A percentile compares a stretch with the other conserved stretches of the same genome.
Conservation (phyloP, 2,797 vertebrate genomes). For the Diceros bicornis region DNA sequence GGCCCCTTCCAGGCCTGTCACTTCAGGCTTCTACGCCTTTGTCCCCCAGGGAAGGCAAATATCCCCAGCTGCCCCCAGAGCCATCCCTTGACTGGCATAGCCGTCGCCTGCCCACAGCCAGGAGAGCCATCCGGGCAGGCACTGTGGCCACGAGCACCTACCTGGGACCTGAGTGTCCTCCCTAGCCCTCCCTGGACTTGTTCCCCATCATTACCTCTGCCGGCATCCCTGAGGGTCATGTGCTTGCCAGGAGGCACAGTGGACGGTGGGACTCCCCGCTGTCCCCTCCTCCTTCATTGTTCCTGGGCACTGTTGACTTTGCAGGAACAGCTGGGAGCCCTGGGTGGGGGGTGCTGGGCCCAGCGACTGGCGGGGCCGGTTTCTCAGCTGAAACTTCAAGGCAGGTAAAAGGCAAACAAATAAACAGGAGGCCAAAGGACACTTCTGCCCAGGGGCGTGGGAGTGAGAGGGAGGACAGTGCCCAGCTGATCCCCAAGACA, state of each 20-base stretch:
- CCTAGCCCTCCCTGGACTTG: constrained; percentile 21
- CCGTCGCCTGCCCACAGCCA: background rate
- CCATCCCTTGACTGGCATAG: background rate
- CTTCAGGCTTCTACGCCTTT: background rate
- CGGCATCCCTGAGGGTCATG: constrained; percentile 76
- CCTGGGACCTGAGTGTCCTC: background rate
- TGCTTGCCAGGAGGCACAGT: constrained; percentile 80
- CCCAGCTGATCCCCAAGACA: background rate
- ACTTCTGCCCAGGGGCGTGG: background rate
- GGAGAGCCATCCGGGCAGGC: background rate
- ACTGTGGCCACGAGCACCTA: background rate
- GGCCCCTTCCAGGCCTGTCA: background rate
- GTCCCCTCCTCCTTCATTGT: constrained; percentile 85
- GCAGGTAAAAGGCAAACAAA: constrained; percentile 83
- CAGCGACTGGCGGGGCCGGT: constrained; percentile 84
- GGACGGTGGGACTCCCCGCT: constrained; percentile 79
- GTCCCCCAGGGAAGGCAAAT: background rate
- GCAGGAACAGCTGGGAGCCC: constrained; percentile 79
- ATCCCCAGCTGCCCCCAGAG: background rate
- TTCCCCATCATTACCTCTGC: constrained; percentile 83
- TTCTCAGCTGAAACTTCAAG: constrained; percentile 81
- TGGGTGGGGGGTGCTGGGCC: constrained; percentile 75
- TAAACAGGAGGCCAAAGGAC: constrained; percentile 76
- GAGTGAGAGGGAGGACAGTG: background rate
- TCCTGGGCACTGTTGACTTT: constrained; percentile 87